Evolutionary conservation across 1,140 invertebrate species (phyloP).

Genomic region (Melipona quadrifasciata): DNA sequence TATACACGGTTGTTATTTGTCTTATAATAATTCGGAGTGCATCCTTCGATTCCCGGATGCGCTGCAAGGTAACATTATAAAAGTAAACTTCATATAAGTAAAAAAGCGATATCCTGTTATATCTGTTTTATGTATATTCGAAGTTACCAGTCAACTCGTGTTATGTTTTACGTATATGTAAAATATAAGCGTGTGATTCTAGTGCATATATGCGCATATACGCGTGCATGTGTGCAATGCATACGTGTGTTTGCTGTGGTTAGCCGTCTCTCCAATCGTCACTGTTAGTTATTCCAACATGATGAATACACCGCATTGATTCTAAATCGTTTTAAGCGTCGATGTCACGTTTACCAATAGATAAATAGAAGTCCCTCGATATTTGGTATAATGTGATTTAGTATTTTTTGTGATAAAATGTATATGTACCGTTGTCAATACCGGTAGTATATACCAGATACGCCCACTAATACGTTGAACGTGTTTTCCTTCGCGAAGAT

Average conservation of each 20-base stretch:
- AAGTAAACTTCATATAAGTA: neutral
- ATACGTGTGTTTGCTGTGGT: neutral
- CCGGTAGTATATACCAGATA: conserved; percentile 39
- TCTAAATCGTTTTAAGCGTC: conserved; percentile 12
- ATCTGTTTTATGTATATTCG: neutral
- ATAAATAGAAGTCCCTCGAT: neutral
- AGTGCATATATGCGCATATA: neutral
- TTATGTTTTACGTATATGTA: neutral
- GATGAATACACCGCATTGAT: conserved; percentile 28
- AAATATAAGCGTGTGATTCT: neutral
- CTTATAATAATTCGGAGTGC: no score
- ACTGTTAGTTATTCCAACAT: conserved; percentile 29
- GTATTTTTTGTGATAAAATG: conserved; percentile 24
- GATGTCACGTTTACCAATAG: neutral
- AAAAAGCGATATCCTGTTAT: conserved; percentile 5
- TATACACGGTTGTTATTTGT: no score
- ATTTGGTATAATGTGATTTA: neutral
- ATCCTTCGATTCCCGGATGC: neutral
- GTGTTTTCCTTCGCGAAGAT: conserved; percentile 9
- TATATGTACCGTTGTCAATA: conserved; percentile 7
- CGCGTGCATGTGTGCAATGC: neutral
- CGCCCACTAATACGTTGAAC: conserved; percentile 20
- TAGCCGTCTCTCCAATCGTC: conserved; percentile 26
- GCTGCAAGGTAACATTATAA: neutral
- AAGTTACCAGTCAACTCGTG: neutral